phyloP scores from a whole-genome alignment of 2,888 invertebrate genomes.

The Apantesis nais region DNA sequence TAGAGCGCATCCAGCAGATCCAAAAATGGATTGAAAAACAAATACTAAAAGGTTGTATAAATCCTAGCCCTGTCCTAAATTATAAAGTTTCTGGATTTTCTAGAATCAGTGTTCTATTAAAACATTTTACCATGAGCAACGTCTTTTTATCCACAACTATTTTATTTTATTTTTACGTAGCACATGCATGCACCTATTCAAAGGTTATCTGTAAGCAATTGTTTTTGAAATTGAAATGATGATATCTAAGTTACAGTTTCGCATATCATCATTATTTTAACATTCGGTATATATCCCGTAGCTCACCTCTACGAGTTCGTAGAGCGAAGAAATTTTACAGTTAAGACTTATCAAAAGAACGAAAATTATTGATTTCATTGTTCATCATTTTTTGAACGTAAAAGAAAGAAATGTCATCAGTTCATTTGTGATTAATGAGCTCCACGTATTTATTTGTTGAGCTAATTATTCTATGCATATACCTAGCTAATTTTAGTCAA shows the following conservation, averaged over 20 bases:
- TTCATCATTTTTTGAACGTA: background rate
- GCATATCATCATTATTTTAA: background rate
- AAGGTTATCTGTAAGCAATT: background rate
- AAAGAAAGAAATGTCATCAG: background rate
- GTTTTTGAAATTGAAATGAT: background rate
- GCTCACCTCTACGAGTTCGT: background rate
- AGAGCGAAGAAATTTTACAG: background rate
- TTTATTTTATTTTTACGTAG: background rate
- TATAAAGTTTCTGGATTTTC: too few species aligned
- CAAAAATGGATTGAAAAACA: too few species aligned
- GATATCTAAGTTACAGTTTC: background rate
- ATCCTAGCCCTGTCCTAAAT: too few species aligned
- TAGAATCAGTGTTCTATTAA: too few species aligned
- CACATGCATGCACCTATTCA: background rate
- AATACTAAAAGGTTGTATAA: too few species aligned
- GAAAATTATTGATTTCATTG: background rate
- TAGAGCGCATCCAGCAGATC: too few species aligned
- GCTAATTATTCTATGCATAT: too few species aligned
- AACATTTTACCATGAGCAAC: too few species aligned
- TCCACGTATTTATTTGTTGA: background rate
- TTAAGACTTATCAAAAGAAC: background rate
- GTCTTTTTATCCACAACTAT: too few species aligned
- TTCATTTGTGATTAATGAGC: background rate
- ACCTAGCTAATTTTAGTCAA: too few species aligned
- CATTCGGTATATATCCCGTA: background rate